A percentile compares a stretch with the other conserved stretches of the same genome.
Evolutionary conservation across 2,113 vertebrate species (phyloP).

Genomic region (Mobula birostris): DNA sequence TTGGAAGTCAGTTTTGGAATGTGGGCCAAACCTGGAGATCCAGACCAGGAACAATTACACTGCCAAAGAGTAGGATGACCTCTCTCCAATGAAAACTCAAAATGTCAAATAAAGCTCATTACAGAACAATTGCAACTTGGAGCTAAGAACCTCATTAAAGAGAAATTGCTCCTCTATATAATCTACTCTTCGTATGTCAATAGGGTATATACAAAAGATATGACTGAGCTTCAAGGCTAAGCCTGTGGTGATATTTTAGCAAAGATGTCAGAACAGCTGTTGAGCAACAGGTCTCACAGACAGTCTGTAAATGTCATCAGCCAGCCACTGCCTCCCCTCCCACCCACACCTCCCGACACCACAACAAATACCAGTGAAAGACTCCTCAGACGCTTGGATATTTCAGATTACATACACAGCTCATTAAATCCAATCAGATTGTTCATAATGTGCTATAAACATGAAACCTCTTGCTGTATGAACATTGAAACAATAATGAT

Average conservation of each 20-base stretch:
- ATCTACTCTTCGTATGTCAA: not conserved
- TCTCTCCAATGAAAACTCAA: not conserved
- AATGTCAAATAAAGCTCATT: not conserved
- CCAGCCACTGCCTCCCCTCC: not conserved
- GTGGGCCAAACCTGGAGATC: too few species aligned
- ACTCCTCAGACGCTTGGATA: not conserved
- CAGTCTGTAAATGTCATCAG: not conserved
- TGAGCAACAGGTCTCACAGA: not conserved
- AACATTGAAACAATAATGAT: not conserved
- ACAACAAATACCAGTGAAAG: not conserved
- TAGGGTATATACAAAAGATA: not conserved
- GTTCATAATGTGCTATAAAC: not conserved
- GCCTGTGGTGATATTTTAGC: not conserved
- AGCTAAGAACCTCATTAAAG: not conserved
- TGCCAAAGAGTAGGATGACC: too few species aligned
- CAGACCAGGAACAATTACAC: too few species aligned
- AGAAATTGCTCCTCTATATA: not conserved
- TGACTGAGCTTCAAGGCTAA: not conserved
- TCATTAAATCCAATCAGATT: not conserved
- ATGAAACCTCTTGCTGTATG: not conserved
- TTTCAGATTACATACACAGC: not conserved
- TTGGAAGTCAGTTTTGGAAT: not conserved
- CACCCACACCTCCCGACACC: too few species aligned
- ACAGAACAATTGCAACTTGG: not conserved
- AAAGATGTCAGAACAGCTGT: not conserved